Base-by-base conservation (phyloP, 1,140 invertebrate genomes). In the Trichomalopsis sarcophagae region DNA sequence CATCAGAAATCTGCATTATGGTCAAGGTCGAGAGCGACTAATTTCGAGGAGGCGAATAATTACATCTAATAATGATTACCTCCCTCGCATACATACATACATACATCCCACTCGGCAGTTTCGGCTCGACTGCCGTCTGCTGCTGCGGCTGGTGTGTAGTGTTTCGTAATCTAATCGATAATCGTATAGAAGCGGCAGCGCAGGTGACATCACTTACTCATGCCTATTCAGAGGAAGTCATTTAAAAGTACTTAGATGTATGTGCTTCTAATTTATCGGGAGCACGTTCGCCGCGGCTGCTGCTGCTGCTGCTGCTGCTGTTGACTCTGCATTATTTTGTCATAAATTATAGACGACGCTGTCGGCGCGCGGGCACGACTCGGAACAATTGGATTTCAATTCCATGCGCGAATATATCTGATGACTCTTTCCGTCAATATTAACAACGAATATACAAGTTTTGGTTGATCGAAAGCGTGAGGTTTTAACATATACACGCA, bases 151-250 rank as follows among this genome's bases (percentile, higher is more conserved):
- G 40, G 40, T 44, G 40, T 17, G 17, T 9, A 27, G 27, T 44
- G 50, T 75, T 84, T 84, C 78, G 71, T 47, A 75, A 80, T 81
- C 30, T 81, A 73, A 84, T 76, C 21, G 55, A 69, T 76, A 36
- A 85, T 80, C 74, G 40, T 75, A 21, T 5, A 30, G 27, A 27
- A 27, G 27, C 27, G 27, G 27, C 27, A 27, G 27, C 21, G 40
- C 47, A 47, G 27, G 74, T 84, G 75, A 84, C 75, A 78, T 84
- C 40, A 78, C 13, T 21, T 50, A 23, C 21, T 33, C 23, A 50
- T 36, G 17, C n/a, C 13, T 77, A 44, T 69, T 78, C 4, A 13
- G 36, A n/a, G 40, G 74, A 50, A 76, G 40, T 50, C 74, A 47
- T 82, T 40, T 82, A 27, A 44, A 75, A 55, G 47, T 13, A 30